Conservation (phyloP, 2,888 invertebrate species). For the Erebia ligea region DNA sequence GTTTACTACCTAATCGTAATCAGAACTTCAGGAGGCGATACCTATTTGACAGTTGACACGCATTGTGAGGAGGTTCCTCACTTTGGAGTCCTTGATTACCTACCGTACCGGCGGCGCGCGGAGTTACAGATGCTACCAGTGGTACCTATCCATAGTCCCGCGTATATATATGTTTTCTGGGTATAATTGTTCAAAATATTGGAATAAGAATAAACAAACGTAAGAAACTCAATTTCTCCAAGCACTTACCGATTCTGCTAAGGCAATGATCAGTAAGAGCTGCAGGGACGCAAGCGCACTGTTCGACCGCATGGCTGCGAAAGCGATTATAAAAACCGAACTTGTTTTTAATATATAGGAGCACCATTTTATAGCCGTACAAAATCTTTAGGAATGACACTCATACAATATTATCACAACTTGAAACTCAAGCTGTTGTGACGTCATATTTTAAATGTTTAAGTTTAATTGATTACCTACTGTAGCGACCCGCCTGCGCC, state of each 20-base stretch:
- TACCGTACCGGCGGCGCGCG: too few species aligned
- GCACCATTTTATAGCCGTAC: constrained; percentile 17
- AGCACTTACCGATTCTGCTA: background rate
- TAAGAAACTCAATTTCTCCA: background rate
- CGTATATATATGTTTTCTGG: too few species aligned
- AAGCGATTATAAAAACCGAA: background rate
- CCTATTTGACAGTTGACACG: too few species aligned
- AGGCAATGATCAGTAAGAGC: background rate
- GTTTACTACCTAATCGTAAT: too few species aligned
- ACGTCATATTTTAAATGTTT: background rate
- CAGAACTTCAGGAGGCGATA: too few species aligned
- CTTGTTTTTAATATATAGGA: too few species aligned
- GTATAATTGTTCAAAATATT: background rate
- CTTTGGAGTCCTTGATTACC: too few species aligned
- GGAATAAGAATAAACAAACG: background rate
- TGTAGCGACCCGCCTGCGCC: background rate
- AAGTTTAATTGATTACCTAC: background rate
- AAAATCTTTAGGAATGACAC: constrained; percentile 1
- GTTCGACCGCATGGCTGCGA: constrained; percentile 22
- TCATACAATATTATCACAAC: background rate
- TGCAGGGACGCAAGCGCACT: constrained; percentile 3
- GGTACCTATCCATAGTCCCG: too few species aligned
- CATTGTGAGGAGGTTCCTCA: too few species aligned
- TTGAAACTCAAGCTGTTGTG: constrained; percentile 12
- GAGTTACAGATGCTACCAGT: too few species aligned